Evolutionary conservation across 2,797 vertebrate species (phyloP).

Genomic region (Dendrocincla tyrannina): DNA sequence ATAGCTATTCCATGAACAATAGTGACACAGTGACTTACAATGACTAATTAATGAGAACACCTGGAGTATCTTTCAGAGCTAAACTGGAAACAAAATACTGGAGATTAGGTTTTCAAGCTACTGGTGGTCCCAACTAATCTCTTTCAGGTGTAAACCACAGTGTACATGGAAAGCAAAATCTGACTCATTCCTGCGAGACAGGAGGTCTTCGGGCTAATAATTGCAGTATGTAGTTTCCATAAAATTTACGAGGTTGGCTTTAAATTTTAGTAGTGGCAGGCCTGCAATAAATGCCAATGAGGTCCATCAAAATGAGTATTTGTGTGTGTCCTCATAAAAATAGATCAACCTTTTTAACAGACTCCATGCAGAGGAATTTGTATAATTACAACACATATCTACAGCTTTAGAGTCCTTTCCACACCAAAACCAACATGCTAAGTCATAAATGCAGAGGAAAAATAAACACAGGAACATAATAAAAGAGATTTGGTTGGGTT

Average conservation of each 20-base stretch:
- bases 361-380: conserved; percentile 68
- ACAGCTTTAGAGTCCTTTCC: conserved; percentile 66
- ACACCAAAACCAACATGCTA: conserved; percentile 64
- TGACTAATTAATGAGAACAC: conserved; percentile 89
- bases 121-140: conserved; percentile 93
- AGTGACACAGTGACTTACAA: conserved; percentile 72
- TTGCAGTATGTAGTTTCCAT: conserved; percentile 67
- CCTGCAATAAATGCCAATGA: conserved; percentile 64
- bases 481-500: conserved; percentile 62
- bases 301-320: conserved; percentile 60
- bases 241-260: conserved; percentile 69
- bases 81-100: conserved; percentile 91
- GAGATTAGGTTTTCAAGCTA: conserved; percentile 88
- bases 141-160: conserved; percentile 91
- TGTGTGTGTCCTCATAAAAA: conserved; percentile 67
- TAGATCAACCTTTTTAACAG: conserved; percentile 72
- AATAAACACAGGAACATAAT: conserved; percentile 69
- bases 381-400: conserved; percentile 70
- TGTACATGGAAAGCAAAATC: conserved; percentile 66
- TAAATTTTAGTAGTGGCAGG: conserved; percentile 69
- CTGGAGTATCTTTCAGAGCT: conserved; percentile 85
- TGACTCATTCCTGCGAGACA: conserved; percentile 59
- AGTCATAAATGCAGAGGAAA: conserved; percentile 68
- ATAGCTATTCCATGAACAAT: conserved; percentile 65
- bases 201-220: conserved; percentile 66